Evolutionary conservation across 2,113 vertebrate genomes (phyloP).

Genomic region (Rattus rattus): DNA sequence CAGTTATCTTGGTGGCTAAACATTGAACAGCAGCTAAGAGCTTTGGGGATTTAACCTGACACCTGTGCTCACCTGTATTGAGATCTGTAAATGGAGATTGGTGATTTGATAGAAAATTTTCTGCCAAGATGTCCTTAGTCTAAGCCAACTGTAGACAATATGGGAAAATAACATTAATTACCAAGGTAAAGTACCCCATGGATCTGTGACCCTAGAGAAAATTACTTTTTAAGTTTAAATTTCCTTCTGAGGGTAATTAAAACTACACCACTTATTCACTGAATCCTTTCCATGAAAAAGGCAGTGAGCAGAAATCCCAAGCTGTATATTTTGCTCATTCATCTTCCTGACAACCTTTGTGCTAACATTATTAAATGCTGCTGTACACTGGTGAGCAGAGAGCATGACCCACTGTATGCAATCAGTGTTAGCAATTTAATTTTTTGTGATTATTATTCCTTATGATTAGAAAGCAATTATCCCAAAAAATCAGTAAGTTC

Average conservation of each 20-base stretch:
- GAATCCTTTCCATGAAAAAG: neutral
- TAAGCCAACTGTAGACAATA: neutral
- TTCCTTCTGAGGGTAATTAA: constrained; percentile 49
- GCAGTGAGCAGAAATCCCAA: constrained; percentile 44
- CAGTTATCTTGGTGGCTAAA: neutral
- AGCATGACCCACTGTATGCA: neutral
- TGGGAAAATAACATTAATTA: neutral
- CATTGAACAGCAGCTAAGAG: neutral
- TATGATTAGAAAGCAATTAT: constrained; percentile 55
- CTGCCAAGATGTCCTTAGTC: neutral
- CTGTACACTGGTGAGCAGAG: neutral
- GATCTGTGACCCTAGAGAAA: neutral
- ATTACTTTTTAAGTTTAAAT: constrained; percentile 52
- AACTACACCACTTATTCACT: constrained; percentile 27
- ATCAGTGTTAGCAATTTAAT: constrained; percentile 45
- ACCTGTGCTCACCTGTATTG: neutral
- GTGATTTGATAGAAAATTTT: neutral
- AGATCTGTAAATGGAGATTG: neutral
- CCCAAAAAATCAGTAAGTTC: constrained; percentile 45
- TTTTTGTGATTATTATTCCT: constrained; percentile 61
- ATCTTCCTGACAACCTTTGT: constrained; percentile 48
- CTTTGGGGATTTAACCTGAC: constrained; percentile 1
- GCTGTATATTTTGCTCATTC: constrained; percentile 47
- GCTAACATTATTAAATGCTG: constrained; percentile 48
- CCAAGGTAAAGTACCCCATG: constrained; percentile 6